Base-by-base conservation (phyloP, 1,140 invertebrate genomes). In the Amyelois transitella region DNA sequence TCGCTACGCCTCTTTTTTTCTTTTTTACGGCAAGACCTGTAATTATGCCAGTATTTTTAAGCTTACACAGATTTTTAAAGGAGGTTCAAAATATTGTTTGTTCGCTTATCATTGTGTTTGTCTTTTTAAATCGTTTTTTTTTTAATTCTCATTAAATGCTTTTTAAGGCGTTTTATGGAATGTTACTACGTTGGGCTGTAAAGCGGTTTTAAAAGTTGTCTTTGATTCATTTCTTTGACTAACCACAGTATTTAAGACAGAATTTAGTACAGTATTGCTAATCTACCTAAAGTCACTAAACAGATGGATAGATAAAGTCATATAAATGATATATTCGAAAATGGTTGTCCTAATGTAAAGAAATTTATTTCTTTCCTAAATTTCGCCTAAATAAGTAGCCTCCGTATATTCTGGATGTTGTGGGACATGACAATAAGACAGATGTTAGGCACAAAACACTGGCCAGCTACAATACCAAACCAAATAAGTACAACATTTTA, bases 31-130 rank as follows among this genome's bases (percentile, higher is more conserved):
- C 62, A 72, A 58, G 61, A 62, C 62, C 58, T 62, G 71, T 73
- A 69, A 72, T 69, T 72, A 72, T 65, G 55, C 60, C 48, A 57
- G 55, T 57, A 32, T 57, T 57, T 51, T 57, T 56, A 44, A 48
- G 45, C 45, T 48, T 48, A 48, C 45, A 19, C 45, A 20, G 45
- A 47, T 48, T 48, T 48, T 48, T 5, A 48, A 48, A 48, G 45
- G 45, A 48, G 45, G 19, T 48, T 48, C 21, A 21, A 48, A 48
- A 48, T 48, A 48, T 48, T 48, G 45, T 48, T 48, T 48, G 45
- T 10, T 21, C 45, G 21, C 45, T 47, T 47, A 47, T 47, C 44
- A 48, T 48, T 48, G 12, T 21, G 45, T 48, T 48, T 21, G 45
- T 48, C 20, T 19, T 48, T 48, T 48, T 48, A 21, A 22, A 48